Evolutionary conservation across 2,113 vertebrate genomes (phyloP).

Genomic region (Jaculus jaculus): DNA sequence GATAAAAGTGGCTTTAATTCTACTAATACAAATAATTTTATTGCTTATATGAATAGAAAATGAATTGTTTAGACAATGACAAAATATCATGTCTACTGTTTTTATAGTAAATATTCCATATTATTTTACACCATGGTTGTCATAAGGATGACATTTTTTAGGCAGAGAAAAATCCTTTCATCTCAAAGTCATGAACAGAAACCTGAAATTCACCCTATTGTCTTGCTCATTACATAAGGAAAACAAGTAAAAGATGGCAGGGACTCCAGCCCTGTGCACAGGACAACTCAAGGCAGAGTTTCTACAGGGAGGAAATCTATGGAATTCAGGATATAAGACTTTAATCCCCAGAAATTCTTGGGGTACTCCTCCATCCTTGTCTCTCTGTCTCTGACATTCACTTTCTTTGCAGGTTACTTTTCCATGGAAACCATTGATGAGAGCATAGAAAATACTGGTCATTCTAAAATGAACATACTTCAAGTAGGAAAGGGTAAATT

Average conservation of each 20-base stretch:
- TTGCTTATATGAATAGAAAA: slow-evolving; percentile 15
- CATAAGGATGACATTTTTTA: not conserved
- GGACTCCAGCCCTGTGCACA: not conserved
- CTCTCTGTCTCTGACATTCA: not conserved
- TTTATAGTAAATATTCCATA: slow-evolving; percentile 9
- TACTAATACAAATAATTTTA: slow-evolving; percentile 19
- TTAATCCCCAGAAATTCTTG: not conserved
- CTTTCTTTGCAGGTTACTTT: not conserved
- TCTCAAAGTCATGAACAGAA: slow-evolving; percentile 29
- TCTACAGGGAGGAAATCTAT: not conserved
- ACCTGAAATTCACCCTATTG: not conserved
- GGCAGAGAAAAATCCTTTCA: slow-evolving; percentile 30
- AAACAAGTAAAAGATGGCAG: not conserved
- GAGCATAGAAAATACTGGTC: not conserved
- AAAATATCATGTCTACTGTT: not conserved
- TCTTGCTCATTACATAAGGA: not conserved
- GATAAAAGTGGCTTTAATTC: slow-evolving; percentile 39
- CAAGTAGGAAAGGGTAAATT: not conserved
- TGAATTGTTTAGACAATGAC: not conserved
- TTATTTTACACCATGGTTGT: not conserved
- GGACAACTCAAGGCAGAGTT: not conserved
- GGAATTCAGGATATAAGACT: not conserved
- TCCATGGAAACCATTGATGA: not conserved
- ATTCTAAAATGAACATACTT: not conserved
- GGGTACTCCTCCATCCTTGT: not conserved